phyloP scores from a whole-genome alignment of 2,888 invertebrate genomes.

The Drosophila setosimentum region DNA sequence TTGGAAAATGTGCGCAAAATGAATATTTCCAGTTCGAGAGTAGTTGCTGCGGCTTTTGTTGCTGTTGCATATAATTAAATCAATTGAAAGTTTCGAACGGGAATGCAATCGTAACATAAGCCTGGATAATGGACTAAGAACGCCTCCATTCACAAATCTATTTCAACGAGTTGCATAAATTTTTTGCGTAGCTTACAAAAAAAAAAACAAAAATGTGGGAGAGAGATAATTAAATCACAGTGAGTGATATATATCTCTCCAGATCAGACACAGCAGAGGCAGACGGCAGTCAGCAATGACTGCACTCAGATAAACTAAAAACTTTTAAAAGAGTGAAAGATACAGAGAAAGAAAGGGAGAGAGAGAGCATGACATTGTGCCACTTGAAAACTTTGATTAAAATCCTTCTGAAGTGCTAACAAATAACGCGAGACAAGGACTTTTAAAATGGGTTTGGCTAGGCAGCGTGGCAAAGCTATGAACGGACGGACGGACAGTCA shows the following conservation, averaged over 20 bases:
- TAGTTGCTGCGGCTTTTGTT: slow-evolving; percentile 58
- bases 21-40: slow-evolving; percentile 45
- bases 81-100: slow-evolving; percentile 59
- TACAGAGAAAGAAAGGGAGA: background rate
- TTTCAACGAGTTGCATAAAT: slow-evolving; percentile 41
- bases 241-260: slow-evolving; percentile 69
- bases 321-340: slow-evolving; percentile 27
- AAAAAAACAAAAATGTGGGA: slow-evolving; percentile 11
- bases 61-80: slow-evolving; percentile 62
- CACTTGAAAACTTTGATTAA: slow-evolving; percentile 79
- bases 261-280: slow-evolving; percentile 8
- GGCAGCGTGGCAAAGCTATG: background rate
- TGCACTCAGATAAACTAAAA: slow-evolving; percentile 50
- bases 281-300: slow-evolving; percentile 21
- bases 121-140: slow-evolving; percentile 44
- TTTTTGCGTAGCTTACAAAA: slow-evolving; percentile 14
- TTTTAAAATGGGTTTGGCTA: slow-evolving; percentile 20
- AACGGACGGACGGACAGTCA: slow-evolving; percentile 38
- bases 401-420: slow-evolving; percentile 78
- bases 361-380: slow-evolving; percentile 40
- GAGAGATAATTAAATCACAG: slow-evolving; percentile 74
- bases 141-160: slow-evolving; percentile 18
- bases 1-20: slow-evolving; percentile 62
- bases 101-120: slow-evolving; percentile 44
- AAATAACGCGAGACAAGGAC: slow-evolving; percentile 76